A percentile compares a stretch with the other conserved stretches of the same genome.
phyloP scores from a whole-genome alignment of 2,888 invertebrate genomes.

The Drosophila macrothrix region DNA sequence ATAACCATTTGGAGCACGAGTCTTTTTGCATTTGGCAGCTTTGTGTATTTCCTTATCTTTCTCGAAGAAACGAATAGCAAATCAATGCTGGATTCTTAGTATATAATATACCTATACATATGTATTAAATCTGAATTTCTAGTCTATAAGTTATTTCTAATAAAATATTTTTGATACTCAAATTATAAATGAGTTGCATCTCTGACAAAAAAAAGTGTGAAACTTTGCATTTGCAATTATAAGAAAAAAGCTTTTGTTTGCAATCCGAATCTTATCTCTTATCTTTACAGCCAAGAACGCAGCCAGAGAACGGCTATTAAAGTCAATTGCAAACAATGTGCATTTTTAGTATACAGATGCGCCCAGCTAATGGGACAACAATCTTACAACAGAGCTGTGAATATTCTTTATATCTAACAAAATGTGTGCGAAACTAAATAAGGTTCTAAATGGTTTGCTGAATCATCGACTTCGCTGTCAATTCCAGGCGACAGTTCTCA shows the following conservation, averaged over 20 bases:
- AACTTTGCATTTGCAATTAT: not conserved
- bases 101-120: not conserved
- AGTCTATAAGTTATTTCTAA: not conserved
- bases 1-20: constrained; percentile 76
- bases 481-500: constrained; percentile 66
- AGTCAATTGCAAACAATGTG: constrained; percentile 1
- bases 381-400: not conserved
- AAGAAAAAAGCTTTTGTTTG: not conserved
- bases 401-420: not conserved
- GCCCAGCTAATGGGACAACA: not conserved
- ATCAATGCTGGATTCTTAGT: constrained; percentile 58
- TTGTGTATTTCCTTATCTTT: constrained; percentile 64
- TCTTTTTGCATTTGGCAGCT: constrained; percentile 52
- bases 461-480: constrained; percentile 65
- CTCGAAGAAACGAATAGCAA: constrained; percentile 81
- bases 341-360: constrained; percentile 15
- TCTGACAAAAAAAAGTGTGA: not conserved
- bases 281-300: constrained; percentile 44
- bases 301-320: constrained; percentile 21
- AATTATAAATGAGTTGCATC: not conserved
- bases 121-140: not conserved
- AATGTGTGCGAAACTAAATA: constrained; percentile 46
- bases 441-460: constrained; percentile 51
- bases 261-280: constrained; percentile 21
- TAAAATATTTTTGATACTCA: not conserved